phyloP scores from a whole-genome alignment of 1,140 invertebrate genomes.

The Phortica variegata region DNA sequence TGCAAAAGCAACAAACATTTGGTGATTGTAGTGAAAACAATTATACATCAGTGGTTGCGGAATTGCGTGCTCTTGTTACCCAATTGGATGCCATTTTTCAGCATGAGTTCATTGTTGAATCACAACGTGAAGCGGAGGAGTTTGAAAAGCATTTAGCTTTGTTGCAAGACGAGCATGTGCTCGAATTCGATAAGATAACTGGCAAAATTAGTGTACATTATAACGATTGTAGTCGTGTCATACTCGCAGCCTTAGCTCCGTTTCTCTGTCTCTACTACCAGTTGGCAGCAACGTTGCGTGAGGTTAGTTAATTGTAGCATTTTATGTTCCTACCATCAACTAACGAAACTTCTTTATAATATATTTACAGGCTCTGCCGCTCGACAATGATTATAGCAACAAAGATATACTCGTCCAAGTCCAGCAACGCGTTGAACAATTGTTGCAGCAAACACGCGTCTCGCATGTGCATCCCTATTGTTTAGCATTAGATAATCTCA shows the following conservation, averaged over 20 bases:
- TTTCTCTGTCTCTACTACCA: slow-evolving; percentile 51
- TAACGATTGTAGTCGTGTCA: slow-evolving; percentile 34
- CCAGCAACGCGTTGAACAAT: slow-evolving; percentile 60
- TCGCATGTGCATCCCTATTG: slow-evolving; percentile 63
- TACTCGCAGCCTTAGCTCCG: slow-evolving; percentile 41
- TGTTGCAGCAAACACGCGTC: slow-evolving; percentile 41
- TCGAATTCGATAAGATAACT: slow-evolving; percentile 19
- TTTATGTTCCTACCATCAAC: neutral
- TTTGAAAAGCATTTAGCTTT: slow-evolving; percentile 38
- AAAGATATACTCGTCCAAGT: slow-evolving; percentile 57
- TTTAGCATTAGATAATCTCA: slow-evolving; percentile 61
- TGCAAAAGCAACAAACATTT: slow-evolving; percentile 21
- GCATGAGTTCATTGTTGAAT: slow-evolving; percentile 52
- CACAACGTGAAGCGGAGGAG: slow-evolving; percentile 49
- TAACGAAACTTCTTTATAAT: neutral
- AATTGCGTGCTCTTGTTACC: slow-evolving; percentile 31
- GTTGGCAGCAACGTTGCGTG: slow-evolving; percentile 36
- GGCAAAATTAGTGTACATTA: slow-evolving; percentile 35
- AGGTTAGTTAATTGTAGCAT: slow-evolving; percentile 19
- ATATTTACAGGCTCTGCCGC: slow-evolving; percentile 35
- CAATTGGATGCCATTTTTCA: slow-evolving; percentile 45
- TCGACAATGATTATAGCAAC: slow-evolving; percentile 49
- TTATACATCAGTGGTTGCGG: slow-evolving; percentile 29
- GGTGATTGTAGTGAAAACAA: slow-evolving; percentile 3
- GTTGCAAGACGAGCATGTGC: slow-evolving; percentile 27